A percentile compares a stretch with the other conserved stretches of the same genome.
Conservation (phyloP, 2,113 vertebrate genomes). For the Crotalus horridus region DNA sequence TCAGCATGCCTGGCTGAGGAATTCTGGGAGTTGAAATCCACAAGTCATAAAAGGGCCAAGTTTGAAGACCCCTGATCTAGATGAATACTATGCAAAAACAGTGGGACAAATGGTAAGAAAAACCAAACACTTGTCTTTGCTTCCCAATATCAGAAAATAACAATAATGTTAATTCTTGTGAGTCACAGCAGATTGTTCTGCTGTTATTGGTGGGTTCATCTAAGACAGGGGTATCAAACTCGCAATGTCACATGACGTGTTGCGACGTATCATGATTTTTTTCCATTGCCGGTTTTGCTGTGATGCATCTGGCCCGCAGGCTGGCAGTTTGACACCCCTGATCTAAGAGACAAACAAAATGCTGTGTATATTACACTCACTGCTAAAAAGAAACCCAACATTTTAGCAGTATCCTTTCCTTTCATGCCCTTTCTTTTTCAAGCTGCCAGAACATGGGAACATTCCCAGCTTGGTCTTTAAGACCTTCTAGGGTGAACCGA, state of each 20-base stretch:
- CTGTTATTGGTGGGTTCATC: not conserved
- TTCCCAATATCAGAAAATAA: not conserved
- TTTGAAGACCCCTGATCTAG: not conserved
- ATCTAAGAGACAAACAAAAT: not conserved
- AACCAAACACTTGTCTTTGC: not conserved
- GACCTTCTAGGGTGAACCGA: not conserved
- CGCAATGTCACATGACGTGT: too few relatives aligned
- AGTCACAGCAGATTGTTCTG: not conserved
- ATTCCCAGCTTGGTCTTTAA: not conserved
- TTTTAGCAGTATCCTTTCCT: not conserved
- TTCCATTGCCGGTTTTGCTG: too few relatives aligned
- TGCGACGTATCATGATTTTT: too few relatives aligned
- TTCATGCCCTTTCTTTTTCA: not conserved
- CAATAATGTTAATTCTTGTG: not conserved
- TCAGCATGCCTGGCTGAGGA: too few relatives aligned
- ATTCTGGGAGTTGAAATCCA: too few relatives aligned
- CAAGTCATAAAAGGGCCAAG: too few relatives aligned
- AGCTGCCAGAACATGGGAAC: not conserved
- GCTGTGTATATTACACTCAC: not conserved
- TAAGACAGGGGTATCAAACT: not conserved
- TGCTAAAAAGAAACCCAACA: not conserved
- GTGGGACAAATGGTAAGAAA: not conserved
- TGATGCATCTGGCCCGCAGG: too few relatives aligned
- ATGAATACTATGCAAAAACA: not conserved
- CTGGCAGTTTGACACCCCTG: too few relatives aligned